A percentile compares a stretch with the other conserved stretches of the same genome.
These are phyloP conservation scores for Phocoena phocoena DNA, from an alignment of 2,113 vertebrate species.

Conservation along the genomic window DNA sequence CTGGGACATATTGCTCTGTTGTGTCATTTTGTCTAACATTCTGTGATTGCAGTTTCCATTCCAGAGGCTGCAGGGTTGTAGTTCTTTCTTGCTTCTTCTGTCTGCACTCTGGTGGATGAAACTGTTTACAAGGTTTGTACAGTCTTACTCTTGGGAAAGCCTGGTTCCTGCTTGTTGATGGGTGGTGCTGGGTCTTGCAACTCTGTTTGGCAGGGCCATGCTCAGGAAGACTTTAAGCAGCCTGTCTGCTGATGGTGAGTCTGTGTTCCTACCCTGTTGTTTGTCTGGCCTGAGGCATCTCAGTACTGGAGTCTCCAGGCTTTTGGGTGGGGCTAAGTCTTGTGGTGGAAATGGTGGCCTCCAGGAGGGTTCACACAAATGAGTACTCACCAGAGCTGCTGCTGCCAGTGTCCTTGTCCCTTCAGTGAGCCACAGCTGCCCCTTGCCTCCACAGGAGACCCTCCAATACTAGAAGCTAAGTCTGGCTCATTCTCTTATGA, in stretches of 20 bases:
- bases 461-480: no score
- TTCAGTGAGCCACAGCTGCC: no score
- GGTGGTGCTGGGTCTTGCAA: not conserved
- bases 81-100: not conserved
- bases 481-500: no score
- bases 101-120: not conserved
- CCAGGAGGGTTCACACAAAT: not conserved
- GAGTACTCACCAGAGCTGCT: not conserved
- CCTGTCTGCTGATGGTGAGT: not conserved
- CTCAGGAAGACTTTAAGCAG: not conserved
- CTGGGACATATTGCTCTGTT: not conserved
- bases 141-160: not conserved
- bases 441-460: no score
- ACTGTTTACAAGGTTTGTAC: not conserved
- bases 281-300: not conserved
- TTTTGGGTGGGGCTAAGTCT: not conserved
- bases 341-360: not conserved
- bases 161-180: not conserved
- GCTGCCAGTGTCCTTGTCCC: not conserved
- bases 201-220: not conserved
- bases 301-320: not conserved
- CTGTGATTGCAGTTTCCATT: not conserved
- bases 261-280: not conserved
- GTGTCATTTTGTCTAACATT: not conserved
- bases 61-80: not conserved